Evolutionary conservation across 2,797 vertebrate genomes (phyloP).

Genomic region (Brachyalestes nurse): DNA sequence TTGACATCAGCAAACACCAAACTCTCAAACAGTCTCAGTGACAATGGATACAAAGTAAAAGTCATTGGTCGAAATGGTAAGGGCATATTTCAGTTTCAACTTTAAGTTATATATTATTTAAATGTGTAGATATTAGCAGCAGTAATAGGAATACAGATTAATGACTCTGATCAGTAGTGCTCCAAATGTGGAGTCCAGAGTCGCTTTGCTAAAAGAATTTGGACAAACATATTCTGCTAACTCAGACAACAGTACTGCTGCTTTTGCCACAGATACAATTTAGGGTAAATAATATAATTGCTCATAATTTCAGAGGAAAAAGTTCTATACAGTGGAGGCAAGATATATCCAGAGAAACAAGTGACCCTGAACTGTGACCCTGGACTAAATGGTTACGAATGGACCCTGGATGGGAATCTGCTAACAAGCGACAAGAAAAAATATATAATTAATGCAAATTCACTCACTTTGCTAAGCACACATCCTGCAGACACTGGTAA

Average conservation of each 20-base stretch:
- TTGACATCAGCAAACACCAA: slow-evolving; percentile 21
- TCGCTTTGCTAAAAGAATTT: background rate
- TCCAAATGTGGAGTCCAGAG: background rate
- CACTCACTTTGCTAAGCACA: slow-evolving; percentile 1
- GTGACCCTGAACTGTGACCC: slow-evolving; percentile 8
- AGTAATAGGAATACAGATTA: background rate
- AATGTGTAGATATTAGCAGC: background rate
- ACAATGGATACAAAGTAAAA: slow-evolving; percentile 2
- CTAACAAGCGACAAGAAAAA: background rate
- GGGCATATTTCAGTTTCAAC: background rate
- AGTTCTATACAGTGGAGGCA: background rate
- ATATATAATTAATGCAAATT: background rate
- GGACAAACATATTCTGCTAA: too few species aligned
- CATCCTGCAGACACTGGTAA: slow-evolving; percentile 8
- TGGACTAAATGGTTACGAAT: background rate
- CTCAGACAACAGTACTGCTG: too few species aligned
- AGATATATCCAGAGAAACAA: slow-evolving; percentile 16
- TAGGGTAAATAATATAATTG: too few species aligned
- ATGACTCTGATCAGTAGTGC: too few species aligned
- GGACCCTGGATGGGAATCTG: slow-evolving; percentile 9
- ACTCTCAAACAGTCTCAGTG: background rate
- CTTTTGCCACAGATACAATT: too few species aligned
- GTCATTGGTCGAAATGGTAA: slow-evolving; percentile 16
- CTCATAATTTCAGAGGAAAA: background rate
- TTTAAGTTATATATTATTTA: background rate